Evolutionary conservation across 2,888 invertebrate species (phyloP).

Genomic region (Dynastes tityus): DNA sequence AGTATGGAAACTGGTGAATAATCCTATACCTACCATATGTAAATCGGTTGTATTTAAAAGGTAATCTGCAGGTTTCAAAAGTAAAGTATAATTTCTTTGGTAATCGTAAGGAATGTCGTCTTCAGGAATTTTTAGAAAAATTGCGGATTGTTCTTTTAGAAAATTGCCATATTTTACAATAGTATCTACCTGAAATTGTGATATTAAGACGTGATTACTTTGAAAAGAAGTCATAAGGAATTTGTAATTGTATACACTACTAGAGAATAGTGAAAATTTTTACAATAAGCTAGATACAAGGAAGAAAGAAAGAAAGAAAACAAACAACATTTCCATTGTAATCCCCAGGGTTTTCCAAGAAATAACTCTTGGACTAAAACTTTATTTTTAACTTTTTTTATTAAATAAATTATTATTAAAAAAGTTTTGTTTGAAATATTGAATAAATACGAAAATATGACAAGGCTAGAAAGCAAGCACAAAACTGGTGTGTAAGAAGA

Average conservation of each 20-base stretch:
- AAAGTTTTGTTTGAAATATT: too few species aligned
- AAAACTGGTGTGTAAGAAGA: too few species aligned
- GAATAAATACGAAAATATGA: too few species aligned
- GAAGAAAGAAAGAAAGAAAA: background rate
- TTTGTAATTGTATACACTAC: background rate
- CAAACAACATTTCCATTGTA: too few species aligned
- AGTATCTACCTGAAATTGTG: constrained; percentile 64
- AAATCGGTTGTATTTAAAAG: constrained; percentile 72
- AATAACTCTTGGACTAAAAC: too few species aligned
- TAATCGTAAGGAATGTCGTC: constrained; percentile 64
- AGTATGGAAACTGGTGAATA: background rate
- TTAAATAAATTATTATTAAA: too few species aligned
- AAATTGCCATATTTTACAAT: constrained; percentile 72
- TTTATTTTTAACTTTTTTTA: too few species aligned
- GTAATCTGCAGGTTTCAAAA: constrained; percentile 73
- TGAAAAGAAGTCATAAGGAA: background rate
- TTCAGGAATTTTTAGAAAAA: constrained; percentile 47
- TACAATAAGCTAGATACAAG: background rate
- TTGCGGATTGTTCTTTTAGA: constrained; percentile 68
- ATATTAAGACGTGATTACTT: background rate
- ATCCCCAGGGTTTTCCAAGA: too few species aligned
- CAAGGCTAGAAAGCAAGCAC: too few species aligned
- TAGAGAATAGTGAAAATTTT: background rate
- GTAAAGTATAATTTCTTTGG: constrained; percentile 71
- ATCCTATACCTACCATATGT: constrained; percentile 64